Percentiles rank a stretch among this genome's conserved stretches.
phyloP scores from a whole-genome alignment of 2,113 vertebrate species.

The Globicephala melas region DNA sequence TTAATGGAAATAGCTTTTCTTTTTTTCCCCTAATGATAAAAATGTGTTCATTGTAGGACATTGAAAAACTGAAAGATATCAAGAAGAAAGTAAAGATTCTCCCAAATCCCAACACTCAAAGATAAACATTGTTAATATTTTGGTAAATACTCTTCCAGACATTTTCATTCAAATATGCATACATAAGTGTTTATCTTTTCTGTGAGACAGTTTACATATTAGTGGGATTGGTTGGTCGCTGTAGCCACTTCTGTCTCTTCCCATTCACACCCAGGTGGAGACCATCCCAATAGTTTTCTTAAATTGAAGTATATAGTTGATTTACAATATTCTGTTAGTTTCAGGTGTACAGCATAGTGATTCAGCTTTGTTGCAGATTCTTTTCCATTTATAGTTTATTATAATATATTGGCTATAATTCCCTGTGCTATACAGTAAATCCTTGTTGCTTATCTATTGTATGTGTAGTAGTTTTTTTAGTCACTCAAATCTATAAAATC shows the following conservation, averaged over 20 bases:
- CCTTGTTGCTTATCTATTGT: neutral
- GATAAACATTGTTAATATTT: constrained; percentile 13
- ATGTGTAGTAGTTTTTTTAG: neutral
- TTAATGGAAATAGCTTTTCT: constrained; percentile 9
- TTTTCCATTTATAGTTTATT: neutral
- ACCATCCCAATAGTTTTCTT: neutral
- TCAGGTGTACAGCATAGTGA: neutral
- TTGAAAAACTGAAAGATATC: constrained; percentile 17
- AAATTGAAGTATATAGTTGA: neutral
- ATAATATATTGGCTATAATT: neutral
- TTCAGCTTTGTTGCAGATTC: neutral
- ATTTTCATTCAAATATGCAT: constrained; percentile 26
- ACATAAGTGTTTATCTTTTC: neutral
- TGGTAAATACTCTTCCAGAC: constrained; percentile 13
- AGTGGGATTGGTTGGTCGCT: neutral
- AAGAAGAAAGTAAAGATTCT: constrained; percentile 8
- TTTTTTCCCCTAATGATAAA: neutral
- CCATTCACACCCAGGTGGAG: neutral
- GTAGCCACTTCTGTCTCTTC: neutral
- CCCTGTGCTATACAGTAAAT: neutral
- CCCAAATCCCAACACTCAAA: neutral
- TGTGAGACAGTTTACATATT: neutral
- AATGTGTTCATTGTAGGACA: constrained; percentile 7
- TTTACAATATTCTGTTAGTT: neutral
- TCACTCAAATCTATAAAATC: neutral